Evolutionary conservation across 2,888 invertebrate genomes (phyloP).

Genomic region (Macropis europaea): DNA sequence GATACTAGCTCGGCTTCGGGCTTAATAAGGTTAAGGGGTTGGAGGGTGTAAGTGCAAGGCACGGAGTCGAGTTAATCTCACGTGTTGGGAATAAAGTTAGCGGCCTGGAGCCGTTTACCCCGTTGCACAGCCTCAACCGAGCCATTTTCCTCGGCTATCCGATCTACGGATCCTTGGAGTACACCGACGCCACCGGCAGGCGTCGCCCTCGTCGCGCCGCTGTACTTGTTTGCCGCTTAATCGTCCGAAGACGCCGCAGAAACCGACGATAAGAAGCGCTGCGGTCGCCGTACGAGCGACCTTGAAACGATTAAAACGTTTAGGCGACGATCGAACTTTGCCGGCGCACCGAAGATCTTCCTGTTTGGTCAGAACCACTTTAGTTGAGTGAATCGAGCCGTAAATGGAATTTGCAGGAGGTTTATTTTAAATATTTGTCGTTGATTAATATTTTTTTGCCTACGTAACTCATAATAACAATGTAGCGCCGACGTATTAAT

Average conservation of each 20-base stretch:
- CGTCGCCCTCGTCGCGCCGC: slow-evolving; percentile 27
- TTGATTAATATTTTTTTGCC: no score
- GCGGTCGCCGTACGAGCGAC: slow-evolving; percentile 3
- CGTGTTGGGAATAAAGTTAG: slow-evolving; percentile 73
- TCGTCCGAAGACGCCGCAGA: slow-evolving; percentile 27
- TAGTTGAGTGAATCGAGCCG: no score
- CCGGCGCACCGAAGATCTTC: no score
- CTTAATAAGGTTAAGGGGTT: slow-evolving; percentile 70
- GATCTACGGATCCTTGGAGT: slow-evolving; percentile 42
- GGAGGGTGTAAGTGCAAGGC: slow-evolving; percentile 59
- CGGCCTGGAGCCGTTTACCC: slow-evolving; percentile 59
- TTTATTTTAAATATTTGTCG: no score
- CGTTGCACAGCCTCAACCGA: slow-evolving; percentile 57
- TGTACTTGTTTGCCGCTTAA: slow-evolving; percentile 46
- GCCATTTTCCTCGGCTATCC: slow-evolving; percentile 62
- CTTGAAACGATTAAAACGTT: slow-evolving; percentile 27
- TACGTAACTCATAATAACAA: no score
- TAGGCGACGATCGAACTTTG: neutral
- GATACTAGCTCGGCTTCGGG: slow-evolving; percentile 63
- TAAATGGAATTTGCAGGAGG: no score
- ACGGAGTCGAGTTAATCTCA: slow-evolving; percentile 68
- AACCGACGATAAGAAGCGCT: slow-evolving; percentile 45
- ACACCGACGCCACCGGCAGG: slow-evolving; percentile 17
- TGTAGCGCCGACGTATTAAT: no score
- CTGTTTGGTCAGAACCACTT: no score